Evolutionary conservation across 1,140 invertebrate genomes (phyloP), one percentile per base, ranked within the genome.

Genomic region (Ceratosolen solmsi): DNA sequence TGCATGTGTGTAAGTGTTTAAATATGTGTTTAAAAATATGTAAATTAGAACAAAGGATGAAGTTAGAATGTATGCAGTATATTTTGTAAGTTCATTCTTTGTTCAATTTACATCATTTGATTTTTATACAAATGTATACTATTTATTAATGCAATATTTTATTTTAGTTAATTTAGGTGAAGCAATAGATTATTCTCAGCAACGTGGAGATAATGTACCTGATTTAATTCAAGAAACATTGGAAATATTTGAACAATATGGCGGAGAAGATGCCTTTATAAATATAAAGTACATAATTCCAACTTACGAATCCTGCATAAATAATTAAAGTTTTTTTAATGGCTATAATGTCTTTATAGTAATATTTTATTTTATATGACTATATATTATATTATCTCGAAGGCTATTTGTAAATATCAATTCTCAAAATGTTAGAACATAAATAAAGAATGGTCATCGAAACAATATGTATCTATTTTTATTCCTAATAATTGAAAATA

Each of bases 201-300:
- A 95, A 83, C 95, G 95, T 84, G 93, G 95, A 54, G 95, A 96
- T 88, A 98, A 97, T 87, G 93, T 97, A 68, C 96, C 96, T 0
- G 97, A 98, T 88, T 91, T 97, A 22, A 97, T 99, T 84, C 96
- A 98, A 89, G 97, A 99, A 88, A 98, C 97, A 4, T 92, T 99
- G 56, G 96, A 98, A 92, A 92, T 96, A 30, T 92, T 99, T 78
- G 97, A 99, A 90, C 92, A 94, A 83, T 96, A 96, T 88, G 98
- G 98, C 9, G 97, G 98, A 5, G 95, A 97, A 85, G 96, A 98
- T 91, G 97, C 98, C 9, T 99, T 97, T 88, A 98, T 98, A 85
- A 98, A 98, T 89, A 98, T 99, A 85, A 99, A 99, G 92, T 98
- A 98, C 89, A 97, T 99, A 95, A 94, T 99, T 80, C 98, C 98